Evolutionary conservation across 2,888 invertebrate species (phyloP).

Genomic region (Andrena haemorrhoa): DNA sequence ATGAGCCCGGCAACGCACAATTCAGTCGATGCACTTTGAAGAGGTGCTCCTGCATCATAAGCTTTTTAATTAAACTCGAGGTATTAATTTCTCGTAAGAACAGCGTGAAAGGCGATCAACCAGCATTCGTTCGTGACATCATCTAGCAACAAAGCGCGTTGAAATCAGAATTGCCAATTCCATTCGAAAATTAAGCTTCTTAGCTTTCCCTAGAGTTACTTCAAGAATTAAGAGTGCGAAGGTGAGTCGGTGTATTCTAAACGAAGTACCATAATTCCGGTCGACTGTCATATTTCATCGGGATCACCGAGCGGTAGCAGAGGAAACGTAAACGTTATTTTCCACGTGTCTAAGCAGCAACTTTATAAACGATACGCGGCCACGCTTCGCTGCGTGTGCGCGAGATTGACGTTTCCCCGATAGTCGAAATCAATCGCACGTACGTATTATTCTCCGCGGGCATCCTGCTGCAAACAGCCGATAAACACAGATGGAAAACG

Average conservation of each 20-base stretch:
- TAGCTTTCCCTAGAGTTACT: background rate
- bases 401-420: slow-evolving; percentile 65
- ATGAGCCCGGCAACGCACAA: too few species aligned
- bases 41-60: too few species aligned
- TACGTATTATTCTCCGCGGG: slow-evolving; percentile 57
- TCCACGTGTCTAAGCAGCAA: slow-evolving; percentile 58
- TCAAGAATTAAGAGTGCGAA: background rate
- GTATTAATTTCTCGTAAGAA: too few species aligned
- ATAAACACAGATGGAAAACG: slow-evolving; percentile 29
- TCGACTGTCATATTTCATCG: slow-evolving; percentile 41
- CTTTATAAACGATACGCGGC: slow-evolving; percentile 56
- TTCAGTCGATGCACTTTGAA: too few species aligned
- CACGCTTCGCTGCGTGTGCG: slow-evolving; percentile 32
- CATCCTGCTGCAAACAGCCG: slow-evolving; percentile 55
- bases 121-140: too few species aligned
- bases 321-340: slow-evolving; percentile 58
- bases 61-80: too few species aligned
- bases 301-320: background rate
- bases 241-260: background rate
- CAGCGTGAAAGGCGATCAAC: too few species aligned
- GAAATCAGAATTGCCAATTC: too few species aligned
- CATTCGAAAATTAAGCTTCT: too few species aligned
- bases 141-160: too few species aligned
- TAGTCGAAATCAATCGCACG: slow-evolving; percentile 55
- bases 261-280: slow-evolving; percentile 23